Evolutionary conservation across 2,113 vertebrate genomes (phyloP), one percentile per base, ranked within the genome.

Genomic region (Cyprinodon tularosa): DNA sequence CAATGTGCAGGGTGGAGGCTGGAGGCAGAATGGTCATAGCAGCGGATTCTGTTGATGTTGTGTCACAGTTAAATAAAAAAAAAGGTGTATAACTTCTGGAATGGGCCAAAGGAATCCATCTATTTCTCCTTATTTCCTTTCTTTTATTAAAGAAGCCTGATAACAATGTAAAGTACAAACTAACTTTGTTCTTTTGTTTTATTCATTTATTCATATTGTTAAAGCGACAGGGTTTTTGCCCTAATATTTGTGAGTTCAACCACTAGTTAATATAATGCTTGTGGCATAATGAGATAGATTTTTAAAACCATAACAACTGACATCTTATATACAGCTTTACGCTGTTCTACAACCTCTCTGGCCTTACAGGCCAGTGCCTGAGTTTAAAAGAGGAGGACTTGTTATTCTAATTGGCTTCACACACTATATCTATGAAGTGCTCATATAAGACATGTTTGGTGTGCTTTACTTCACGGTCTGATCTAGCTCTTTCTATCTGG

Each of bases 21-120:
- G 71, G 17, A 5, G 85, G 79, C 65, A 77, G 65, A 62, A 72
- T 67, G 62, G 72, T 89, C 76, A 62, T 45, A 75, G 84, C 59
- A 59, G 36, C 64, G 72, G 50, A 79, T 83, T 81, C 83, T 80
- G 79, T 83, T 83, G 85, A 80, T 81, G 75, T 72, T 88, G 69
- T 63, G 79, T 66, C 76, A 84, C 74, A 78, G 76, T 71, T 81
- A 40, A 79, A 83, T n/a, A 82, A 83, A 82, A 37, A 76, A 83
- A 81, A 68, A 74, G 72, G 73, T 81, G 83, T 62, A 72, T 74
- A 88, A 81, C 79, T 53, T 81, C 59, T 66, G 47, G 86, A 70
- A 74, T 66, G 66, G 42, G 71, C 38, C 74, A 78, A 74, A 74
- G 62, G 78, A 72, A 82, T 63, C 14, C 44, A 12, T 15, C 1